Conservation (phyloP, 2,113 vertebrate species). For the Barnardius zonarius region DNA sequence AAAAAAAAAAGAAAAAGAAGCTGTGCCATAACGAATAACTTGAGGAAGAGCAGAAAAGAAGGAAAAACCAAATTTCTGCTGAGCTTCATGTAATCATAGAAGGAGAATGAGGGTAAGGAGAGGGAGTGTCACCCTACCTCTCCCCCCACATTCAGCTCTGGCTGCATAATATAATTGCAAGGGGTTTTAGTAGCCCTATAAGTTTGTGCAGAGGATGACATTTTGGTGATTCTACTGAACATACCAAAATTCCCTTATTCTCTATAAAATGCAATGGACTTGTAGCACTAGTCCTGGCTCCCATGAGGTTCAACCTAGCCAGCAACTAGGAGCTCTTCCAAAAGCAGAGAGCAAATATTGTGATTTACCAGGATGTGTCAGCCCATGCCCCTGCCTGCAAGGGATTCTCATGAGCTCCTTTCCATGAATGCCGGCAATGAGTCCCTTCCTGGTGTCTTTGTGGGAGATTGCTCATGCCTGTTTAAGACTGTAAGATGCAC, state of each 20-base stretch:
- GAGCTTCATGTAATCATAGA: background rate
- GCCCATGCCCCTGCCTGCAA: background rate
- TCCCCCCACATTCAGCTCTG: background rate
- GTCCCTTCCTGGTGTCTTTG: background rate
- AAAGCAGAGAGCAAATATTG: background rate
- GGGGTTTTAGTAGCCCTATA: background rate
- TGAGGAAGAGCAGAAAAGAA: background rate
- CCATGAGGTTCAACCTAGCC: background rate
- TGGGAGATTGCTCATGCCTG: background rate
- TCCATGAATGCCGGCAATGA: fast-evolving
- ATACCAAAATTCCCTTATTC: background rate
- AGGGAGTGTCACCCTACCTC: too few relatives aligned
- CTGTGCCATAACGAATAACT: background rate
- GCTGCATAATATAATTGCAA: background rate
- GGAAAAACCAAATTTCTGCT: background rate
- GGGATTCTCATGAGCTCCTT: background rate
- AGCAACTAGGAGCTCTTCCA: background rate
- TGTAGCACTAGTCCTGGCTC: background rate
- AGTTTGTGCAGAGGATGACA: background rate
- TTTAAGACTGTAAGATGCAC: background rate
- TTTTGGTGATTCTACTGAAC: background rate
- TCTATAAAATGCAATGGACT: background rate
- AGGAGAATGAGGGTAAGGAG: background rate
- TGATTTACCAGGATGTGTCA: background rate
- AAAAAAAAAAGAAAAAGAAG: too few relatives aligned